phyloP scores from a whole-genome alignment of 1,140 invertebrate species.

The Goniozus legneri region DNA sequence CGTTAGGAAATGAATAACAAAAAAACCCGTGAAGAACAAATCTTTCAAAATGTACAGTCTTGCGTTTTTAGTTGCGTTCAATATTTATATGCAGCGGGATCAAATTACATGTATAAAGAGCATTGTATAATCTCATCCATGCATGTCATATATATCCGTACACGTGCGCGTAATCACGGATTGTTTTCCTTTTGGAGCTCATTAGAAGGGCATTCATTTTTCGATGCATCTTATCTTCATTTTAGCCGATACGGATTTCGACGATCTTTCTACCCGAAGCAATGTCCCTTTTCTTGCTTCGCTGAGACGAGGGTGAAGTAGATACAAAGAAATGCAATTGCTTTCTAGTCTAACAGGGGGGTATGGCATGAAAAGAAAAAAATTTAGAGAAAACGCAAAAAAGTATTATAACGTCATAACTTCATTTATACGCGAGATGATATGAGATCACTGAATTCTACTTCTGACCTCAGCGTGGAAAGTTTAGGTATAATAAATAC shows the following conservation, averaged over 20 bases:
- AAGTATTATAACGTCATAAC: too few relatives aligned
- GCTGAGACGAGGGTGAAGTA: too few relatives aligned
- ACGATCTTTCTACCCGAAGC: neutral
- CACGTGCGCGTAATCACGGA: too few relatives aligned
- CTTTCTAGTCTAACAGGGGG: constrained; percentile 14
- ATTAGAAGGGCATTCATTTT: too few relatives aligned
- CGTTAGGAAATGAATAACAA: too few relatives aligned
- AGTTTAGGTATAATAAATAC: too few relatives aligned
- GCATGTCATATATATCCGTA: neutral
- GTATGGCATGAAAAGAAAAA: neutral
- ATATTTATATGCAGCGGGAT: constrained; percentile 41
- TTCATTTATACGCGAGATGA: neutral
- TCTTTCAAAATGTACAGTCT: constrained; percentile 33
- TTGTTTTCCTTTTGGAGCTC: too few relatives aligned
- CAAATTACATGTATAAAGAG: constrained; percentile 37
- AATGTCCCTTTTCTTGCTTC: neutral
- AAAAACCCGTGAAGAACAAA: too few relatives aligned
- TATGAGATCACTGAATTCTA: constrained; percentile 7
- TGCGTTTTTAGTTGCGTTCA: constrained; percentile 43
- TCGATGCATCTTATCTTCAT: neutral
- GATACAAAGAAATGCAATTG: too few relatives aligned
- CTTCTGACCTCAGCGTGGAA: constrained; percentile 20
- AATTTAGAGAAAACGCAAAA: neutral
- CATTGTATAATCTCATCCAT: constrained; percentile 16
- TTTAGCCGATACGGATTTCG: neutral